A percentile compares a stretch with the other conserved stretches of the same genome.
phyloP scores from a whole-genome alignment of 2,888 invertebrate genomes.

The Ypsolopha scabrella region DNA sequence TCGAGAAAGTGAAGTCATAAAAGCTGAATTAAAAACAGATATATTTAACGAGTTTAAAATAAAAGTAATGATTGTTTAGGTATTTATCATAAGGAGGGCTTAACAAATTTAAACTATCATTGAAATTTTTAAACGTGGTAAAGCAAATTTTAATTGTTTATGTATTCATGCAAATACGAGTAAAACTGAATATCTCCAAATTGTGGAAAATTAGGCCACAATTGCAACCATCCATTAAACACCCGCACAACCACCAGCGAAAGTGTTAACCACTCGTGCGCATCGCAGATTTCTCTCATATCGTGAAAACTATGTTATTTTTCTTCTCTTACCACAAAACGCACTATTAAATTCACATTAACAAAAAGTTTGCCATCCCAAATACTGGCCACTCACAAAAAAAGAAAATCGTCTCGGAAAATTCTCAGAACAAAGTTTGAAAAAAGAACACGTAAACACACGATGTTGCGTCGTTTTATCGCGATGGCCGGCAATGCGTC shows the following conservation, averaged over 20 bases:
- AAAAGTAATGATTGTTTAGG: no score
- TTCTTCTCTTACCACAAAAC: neutral
- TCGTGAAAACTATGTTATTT: neutral
- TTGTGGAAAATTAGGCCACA: constrained; percentile 16
- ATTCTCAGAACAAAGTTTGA: neutral
- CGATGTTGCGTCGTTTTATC: no score
- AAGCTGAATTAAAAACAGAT: no score
- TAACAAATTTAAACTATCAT: no score
- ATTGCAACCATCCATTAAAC: constrained; percentile 20
- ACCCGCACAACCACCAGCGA: constrained; percentile 28
- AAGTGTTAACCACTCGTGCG: constrained; percentile 52
- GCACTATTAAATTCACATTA: neutral
- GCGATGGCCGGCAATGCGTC: neutral
- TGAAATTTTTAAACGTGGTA: no score
- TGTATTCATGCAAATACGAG: no score
- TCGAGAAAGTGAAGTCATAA: no score
- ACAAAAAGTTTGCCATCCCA: neutral
- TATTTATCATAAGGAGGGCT: no score
- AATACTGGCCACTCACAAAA: neutral
- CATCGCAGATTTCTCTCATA: constrained; percentile 36
- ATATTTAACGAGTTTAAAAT: no score
- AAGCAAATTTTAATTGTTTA: no score
- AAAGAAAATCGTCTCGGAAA: neutral
- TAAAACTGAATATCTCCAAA: neutral
- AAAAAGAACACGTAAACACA: no score